phyloP scores from a whole-genome alignment of 2,888 invertebrate species.

The Cephus sareptanus region DNA sequence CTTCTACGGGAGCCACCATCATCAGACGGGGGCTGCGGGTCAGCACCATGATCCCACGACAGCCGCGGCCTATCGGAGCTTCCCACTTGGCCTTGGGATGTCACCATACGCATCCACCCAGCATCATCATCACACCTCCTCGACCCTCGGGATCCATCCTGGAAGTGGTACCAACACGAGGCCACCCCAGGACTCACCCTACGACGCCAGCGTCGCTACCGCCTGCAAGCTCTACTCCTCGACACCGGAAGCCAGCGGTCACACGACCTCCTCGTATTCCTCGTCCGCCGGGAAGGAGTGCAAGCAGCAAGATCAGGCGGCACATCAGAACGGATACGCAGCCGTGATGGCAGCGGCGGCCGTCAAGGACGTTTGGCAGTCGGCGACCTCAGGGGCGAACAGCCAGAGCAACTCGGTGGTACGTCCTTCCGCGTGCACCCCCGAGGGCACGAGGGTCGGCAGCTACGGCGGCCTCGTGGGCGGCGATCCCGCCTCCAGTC shows the following conservation, averaged over 20 bases:
- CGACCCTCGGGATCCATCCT: slow-evolving; percentile 69
- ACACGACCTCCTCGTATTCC: slow-evolving; percentile 70
- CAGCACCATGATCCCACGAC: slow-evolving; percentile 81
- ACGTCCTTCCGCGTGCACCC: slow-evolving; percentile 89
- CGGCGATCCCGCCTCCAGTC: slow-evolving; percentile 80
- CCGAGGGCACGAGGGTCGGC: slow-evolving; percentile 81
- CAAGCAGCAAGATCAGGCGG: slow-evolving; percentile 72
- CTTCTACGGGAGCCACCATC: slow-evolving; percentile 92
- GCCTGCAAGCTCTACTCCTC: slow-evolving; percentile 86
- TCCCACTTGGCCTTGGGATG: slow-evolving; percentile 87
- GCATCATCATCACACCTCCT: slow-evolving; percentile 74
- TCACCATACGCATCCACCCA: slow-evolving; percentile 82
- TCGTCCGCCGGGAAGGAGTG: slow-evolving; percentile 78
- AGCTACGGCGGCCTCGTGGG: slow-evolving; percentile 84
- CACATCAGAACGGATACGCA: slow-evolving; percentile 74
- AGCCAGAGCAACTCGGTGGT: slow-evolving; percentile 73
- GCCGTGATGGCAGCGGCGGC: slow-evolving; percentile 77
- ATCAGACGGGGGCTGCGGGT: slow-evolving; percentile 76
- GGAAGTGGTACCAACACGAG: slow-evolving; percentile 79
- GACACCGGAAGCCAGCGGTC: slow-evolving; percentile 71
- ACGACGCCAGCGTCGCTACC: slow-evolving; percentile 89
- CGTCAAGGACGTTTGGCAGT: slow-evolving; percentile 76
- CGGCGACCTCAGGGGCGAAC: slow-evolving; percentile 77
- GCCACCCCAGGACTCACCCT: slow-evolving; percentile 90
- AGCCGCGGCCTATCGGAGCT: slow-evolving; percentile 82